phyloP scores from a whole-genome alignment of 2,113 vertebrate species.

The Sinocyclocheilus grahami region DNA sequence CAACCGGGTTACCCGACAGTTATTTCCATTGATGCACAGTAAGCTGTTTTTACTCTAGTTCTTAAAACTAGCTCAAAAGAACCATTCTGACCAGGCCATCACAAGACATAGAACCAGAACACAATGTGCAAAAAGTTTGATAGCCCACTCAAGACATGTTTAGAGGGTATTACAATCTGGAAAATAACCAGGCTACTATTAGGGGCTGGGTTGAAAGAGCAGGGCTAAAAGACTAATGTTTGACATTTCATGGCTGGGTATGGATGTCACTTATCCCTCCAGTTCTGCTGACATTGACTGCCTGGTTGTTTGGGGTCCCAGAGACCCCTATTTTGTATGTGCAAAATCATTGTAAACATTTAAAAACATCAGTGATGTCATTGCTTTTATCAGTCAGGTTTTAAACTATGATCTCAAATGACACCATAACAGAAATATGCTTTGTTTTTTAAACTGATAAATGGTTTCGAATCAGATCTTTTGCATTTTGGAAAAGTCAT shows the following conservation, averaged over 20 bases:
- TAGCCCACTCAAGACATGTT: neutral
- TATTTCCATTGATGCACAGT: conserved; percentile 38
- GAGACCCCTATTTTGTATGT: conserved; percentile 31
- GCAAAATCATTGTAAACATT: conserved; percentile 6
- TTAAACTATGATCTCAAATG: neutral
- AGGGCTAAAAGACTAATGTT: conserved; percentile 11
- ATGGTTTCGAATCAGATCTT: neutral
- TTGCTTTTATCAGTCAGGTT: neutral
- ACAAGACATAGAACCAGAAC: neutral
- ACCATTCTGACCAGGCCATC: neutral
- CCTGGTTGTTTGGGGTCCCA: conserved; percentile 6
- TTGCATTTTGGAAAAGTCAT: neutral
- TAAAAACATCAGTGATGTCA: neutral
- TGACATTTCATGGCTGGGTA: conserved; percentile 11
- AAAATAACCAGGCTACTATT: conserved; percentile 29
- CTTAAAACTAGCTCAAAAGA: neutral
- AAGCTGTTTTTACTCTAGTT: conserved; percentile 31
- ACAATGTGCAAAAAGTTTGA: neutral
- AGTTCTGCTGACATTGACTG: conserved; percentile 14
- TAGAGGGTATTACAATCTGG: conserved; percentile 6
- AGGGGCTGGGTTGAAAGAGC: conserved; percentile 17
- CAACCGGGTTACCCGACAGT: conserved; percentile 37
- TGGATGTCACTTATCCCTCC: conserved; percentile 17
- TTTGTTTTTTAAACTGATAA: neutral
- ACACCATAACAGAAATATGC: neutral